Evolutionary conservation across 2,113 vertebrate genomes (phyloP).

Genomic region (Andinoacara biseriatus): DNA sequence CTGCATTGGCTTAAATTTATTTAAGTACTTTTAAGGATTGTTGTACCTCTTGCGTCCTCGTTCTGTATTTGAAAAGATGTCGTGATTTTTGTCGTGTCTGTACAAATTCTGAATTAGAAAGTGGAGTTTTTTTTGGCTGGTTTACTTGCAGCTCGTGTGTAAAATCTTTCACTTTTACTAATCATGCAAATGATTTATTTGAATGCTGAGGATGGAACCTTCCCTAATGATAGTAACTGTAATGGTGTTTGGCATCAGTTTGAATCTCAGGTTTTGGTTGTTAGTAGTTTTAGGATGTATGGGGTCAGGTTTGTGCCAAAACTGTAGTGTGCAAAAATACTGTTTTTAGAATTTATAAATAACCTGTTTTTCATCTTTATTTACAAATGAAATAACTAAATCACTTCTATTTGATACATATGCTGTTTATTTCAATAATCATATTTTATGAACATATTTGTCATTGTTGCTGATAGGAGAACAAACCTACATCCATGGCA

Average conservation of each 20-base stretch:
- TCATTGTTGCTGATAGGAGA: too few relatives aligned
- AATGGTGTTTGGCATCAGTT: background rate
- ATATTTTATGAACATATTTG: background rate
- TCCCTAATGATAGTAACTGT: background rate
- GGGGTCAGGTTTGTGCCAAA: background rate
- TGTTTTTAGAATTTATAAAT: background rate
- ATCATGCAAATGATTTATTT: background rate
- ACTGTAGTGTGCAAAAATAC: background rate
- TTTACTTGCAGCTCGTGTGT: too few relatives aligned
- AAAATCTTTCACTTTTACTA: background rate
- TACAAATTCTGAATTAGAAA: background rate
- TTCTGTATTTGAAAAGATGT: background rate
- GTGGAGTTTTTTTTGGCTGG: background rate
- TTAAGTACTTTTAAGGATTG: background rate
- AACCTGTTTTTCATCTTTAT: background rate
- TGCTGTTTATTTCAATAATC: background rate
- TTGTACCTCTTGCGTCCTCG: background rate
- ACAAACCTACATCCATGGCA: background rate
- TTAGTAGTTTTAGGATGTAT: slow-evolving; percentile 5
- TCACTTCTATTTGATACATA: background rate
- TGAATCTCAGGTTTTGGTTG: slow-evolving; percentile 49
- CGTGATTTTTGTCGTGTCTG: background rate
- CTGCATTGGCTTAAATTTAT: background rate
- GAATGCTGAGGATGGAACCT: background rate
- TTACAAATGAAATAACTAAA: background rate